phyloP scores from a whole-genome alignment of 2,797 vertebrate species.

The Sebastes umbrosus region DNA sequence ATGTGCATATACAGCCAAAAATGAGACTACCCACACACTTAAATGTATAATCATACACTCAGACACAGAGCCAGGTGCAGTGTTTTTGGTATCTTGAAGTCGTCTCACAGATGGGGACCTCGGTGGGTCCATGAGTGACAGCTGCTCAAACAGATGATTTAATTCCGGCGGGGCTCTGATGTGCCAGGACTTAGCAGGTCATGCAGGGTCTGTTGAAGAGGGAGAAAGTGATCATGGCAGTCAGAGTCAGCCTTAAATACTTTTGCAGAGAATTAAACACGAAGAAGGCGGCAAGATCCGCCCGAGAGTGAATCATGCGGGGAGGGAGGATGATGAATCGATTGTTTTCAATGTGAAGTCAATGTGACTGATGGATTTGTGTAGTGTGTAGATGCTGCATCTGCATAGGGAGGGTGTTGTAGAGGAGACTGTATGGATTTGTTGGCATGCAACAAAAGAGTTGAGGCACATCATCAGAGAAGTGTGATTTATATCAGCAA shows the following conservation, averaged over 20 bases:
- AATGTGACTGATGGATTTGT: conserved; percentile 3
- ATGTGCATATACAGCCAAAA: not conserved
- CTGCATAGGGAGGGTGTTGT: not conserved
- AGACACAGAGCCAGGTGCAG: not conserved
- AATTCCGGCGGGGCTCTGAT: conserved; percentile 24
- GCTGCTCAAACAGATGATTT: conserved; percentile 53
- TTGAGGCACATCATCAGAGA: not conserved
- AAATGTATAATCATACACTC: not conserved
- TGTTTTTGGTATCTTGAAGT: not conserved
- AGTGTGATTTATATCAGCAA: not conserved
- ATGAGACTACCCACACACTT: not conserved
- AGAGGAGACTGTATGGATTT: not conserved
- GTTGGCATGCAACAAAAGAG: not conserved
- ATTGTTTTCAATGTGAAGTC: conserved; percentile 33
- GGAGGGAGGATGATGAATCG: conserved; percentile 5
- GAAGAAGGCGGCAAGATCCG: not conserved
- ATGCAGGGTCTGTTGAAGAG: not conserved
- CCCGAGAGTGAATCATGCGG: conserved; percentile 12
- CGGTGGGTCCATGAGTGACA: conserved; percentile 14
- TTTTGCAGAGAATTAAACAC: conserved; percentile 2
- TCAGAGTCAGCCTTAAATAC: conserved; percentile 15
- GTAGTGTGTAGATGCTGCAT: conserved; percentile 12
- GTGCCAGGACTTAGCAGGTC: conserved; percentile 39
- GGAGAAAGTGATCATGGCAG: conserved; percentile 1
- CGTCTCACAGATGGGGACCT: conserved; percentile 24